Conservation (phyloP, 2,797 vertebrate genomes). For the Pipistrellus pygmaeus region DNA sequence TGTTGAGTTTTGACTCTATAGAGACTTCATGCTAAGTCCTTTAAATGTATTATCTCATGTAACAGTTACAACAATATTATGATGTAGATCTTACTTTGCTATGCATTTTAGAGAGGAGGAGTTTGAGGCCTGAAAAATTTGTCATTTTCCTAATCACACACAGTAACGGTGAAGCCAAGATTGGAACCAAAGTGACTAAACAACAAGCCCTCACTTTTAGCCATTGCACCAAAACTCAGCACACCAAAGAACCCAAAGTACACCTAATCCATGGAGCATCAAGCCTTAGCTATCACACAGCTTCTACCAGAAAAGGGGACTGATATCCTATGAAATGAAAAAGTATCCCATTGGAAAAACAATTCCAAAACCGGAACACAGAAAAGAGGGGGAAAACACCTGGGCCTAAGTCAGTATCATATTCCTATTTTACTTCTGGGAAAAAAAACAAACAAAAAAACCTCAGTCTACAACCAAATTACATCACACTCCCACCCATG, state of each 20-base stretch:
- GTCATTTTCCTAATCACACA: background rate
- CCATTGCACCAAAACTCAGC: background rate
- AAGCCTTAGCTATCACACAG: background rate
- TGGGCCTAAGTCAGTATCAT: conserved; percentile 75
- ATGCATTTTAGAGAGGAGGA: background rate
- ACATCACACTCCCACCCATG: conserved; percentile 75
- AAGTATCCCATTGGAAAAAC: background rate
- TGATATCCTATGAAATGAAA: background rate
- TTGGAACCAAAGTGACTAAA: background rate
- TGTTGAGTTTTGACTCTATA: background rate
- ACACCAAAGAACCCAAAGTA: background rate
- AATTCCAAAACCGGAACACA: conserved; percentile 44
- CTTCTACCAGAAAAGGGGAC: background rate
- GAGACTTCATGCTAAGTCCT: background rate
- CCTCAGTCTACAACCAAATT: conserved; percentile 80
- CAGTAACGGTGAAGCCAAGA: background rate
- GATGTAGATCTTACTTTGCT: background rate
- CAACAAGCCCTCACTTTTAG: background rate
- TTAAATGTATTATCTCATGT: background rate
- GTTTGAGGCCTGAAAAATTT: background rate
- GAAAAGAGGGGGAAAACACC: conserved; percentile 81
- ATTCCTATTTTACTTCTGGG: conserved; percentile 83
- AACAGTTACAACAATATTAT: background rate
- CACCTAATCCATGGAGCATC: background rate
- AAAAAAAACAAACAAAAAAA: conserved; percentile 65